These are phyloP conservation scores for Threskiornis aethiopicus DNA, from an alignment of 2,797 vertebrate species.

Conservation along the genomic window DNA sequence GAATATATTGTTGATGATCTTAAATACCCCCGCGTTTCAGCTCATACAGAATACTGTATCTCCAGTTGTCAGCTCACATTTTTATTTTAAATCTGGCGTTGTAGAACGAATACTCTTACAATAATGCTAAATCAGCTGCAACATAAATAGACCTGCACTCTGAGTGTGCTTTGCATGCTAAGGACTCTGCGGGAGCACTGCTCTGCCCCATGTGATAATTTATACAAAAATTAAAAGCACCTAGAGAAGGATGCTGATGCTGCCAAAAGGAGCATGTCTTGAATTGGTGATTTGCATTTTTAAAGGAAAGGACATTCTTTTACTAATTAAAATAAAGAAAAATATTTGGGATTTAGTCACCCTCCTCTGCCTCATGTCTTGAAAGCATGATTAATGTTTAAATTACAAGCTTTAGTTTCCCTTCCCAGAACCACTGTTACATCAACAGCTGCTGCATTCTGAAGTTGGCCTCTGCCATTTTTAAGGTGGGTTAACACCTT, in stretches of 20 bases:
- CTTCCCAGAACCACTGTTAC: not conserved
- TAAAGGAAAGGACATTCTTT: not conserved
- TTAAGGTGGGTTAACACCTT: not conserved
- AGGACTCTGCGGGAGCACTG: not conserved
- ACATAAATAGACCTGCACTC: slow-evolving; percentile 10
- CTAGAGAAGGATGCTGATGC: not conserved
- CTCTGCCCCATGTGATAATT: slow-evolving; percentile 1
- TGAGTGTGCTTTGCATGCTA: slow-evolving; percentile 30
- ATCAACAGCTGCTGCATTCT: not conserved
- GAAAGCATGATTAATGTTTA: slow-evolving; percentile 21
- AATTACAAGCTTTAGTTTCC: not conserved
- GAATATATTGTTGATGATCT: not conserved
- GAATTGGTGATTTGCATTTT: slow-evolving; percentile 1
- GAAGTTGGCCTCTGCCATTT: not conserved
- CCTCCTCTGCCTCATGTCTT: not conserved
- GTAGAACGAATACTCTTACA: not conserved
- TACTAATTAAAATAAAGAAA: slow-evolving; percentile 24
- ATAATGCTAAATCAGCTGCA: slow-evolving; percentile 41
- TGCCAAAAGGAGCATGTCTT: slow-evolving; percentile 20
- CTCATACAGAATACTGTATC: not conserved
- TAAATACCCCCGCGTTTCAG: not conserved
- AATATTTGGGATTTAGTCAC: slow-evolving; percentile 40
- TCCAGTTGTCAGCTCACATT: not conserved
- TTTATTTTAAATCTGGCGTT: slow-evolving; percentile 6
- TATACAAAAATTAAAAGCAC: slow-evolving; percentile 28